Evolutionary conservation across 2,113 vertebrate species (phyloP), one percentile per base, ranked within the genome.

Genomic region (Hydropotes inermis): DNA sequence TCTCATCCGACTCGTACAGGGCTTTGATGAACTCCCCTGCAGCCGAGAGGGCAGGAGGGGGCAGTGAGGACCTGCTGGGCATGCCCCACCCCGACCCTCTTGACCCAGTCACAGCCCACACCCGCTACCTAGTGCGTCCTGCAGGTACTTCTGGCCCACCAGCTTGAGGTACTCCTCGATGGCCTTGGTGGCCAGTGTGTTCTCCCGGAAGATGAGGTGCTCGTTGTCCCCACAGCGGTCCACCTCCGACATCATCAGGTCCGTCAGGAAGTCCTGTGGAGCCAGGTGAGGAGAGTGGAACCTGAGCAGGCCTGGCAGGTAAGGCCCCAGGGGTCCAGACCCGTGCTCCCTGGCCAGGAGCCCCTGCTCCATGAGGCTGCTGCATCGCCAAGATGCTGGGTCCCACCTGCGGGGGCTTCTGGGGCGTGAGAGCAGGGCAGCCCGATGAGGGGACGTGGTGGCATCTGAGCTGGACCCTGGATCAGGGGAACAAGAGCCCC

Each of bases 161-260:
- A 99, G 99, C 98, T 99, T 99, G 98, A 99, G 99, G 99, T 99
- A 99, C 93, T 99, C 99, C 98, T 99, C 99, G 0, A 99, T 99
- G 86, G 99, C 99, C 99, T 99, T 99, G 47, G 99, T 99, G 96
- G 99, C 99, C 43, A 99, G 98, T 0, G 99, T 99, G 98, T 99
- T 99, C 98, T 99, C 99, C 97, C 99, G 99, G 99, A 99, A 99
- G 98, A 99, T 99, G 97, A 99, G 99, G 98, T 99, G 99, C 98
- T 99, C 99, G 5, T 99, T 99, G 98, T 99, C 99, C 45, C 99
- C 99, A 23, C 99, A 99, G 98, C 99, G 99, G 98, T 99, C 99
- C 96, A 99, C 99, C 98, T 99, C 99, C 0, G 99, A 99, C 99
- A 99, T 99, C 99, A 99, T 99, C 98, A 99, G 98, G 97, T 99